These are phyloP conservation scores for Protophormia terraenovae DNA, from an alignment of 2,888 invertebrate species.

Conservation along the genomic window DNA sequence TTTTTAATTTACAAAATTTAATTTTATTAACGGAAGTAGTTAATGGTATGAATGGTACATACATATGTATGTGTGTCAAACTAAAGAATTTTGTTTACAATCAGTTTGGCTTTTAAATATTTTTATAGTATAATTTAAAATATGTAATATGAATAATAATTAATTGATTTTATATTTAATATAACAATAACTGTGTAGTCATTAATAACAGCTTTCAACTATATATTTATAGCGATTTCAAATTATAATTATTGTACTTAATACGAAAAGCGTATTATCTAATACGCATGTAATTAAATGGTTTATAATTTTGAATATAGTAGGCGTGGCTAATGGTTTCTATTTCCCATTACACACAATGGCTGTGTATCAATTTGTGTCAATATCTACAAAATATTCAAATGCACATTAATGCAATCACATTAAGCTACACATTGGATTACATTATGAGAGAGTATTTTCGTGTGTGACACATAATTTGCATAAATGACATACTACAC, in stretches of 20 bases:
- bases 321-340: conserved; percentile 1
- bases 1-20: too few species aligned
- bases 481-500: conserved; percentile 51
- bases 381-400: conserved; percentile 20
- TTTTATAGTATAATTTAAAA: too few species aligned
- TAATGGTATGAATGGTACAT: too few species aligned
- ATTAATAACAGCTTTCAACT: not conserved
- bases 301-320: not conserved
- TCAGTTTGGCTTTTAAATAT: too few species aligned
- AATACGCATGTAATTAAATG: conserved; percentile 4
- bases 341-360: not conserved
- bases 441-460: conserved; percentile 38
- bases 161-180: too few species aligned
- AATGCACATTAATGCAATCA: conserved; percentile 58
- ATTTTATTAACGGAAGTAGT: too few species aligned
- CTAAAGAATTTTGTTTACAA: too few species aligned
- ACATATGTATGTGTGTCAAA: too few species aligned
- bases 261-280: not conserved
- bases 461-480: conserved; percentile 48
- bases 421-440: conserved; percentile 48
- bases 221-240: not conserved
- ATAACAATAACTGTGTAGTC: too few species aligned
- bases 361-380: not conserved
- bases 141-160: too few species aligned
- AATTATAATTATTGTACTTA: not conserved